Percentiles rank a stretch among this genome's conserved stretches.
Evolutionary conservation across 2,113 vertebrate species (phyloP).

Genomic region (Clarias gariepinus): DNA sequence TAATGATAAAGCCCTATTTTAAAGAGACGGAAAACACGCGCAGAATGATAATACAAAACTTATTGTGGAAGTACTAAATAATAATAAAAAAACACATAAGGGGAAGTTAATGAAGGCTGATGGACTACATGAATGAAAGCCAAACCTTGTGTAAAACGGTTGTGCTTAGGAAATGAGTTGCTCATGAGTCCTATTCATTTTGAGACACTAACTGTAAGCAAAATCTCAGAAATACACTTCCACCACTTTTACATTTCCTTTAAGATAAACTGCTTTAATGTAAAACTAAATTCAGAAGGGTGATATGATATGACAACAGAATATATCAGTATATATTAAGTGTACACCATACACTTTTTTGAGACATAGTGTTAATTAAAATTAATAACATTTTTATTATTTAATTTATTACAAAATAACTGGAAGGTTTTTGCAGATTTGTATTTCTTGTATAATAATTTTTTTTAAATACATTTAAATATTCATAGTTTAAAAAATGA

Average conservation of each 20-base stretch:
- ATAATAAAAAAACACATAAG: neutral
- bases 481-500: no score
- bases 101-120: neutral
- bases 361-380: neutral
- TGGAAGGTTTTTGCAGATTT: neutral
- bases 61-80: neutral
- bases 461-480: no score
- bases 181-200: neutral
- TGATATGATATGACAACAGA: neutral
- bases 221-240: neutral
- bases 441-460: no score
- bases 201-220: neutral
- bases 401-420: neutral
- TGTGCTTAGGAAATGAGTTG: neutral
- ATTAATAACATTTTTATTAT: neutral
- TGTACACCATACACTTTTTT: neutral
- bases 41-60: neutral
- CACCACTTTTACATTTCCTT: neutral
- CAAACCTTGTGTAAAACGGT: neutral
- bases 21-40: slow-evolving; percentile 4
- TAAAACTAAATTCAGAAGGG: neutral
- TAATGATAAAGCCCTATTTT: slow-evolving; percentile 62
- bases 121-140: neutral
- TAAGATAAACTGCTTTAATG: neutral
- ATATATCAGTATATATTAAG: neutral